A percentile compares a stretch with the other conserved stretches of the same genome.
These are phyloP conservation scores for Acropternis orthonyx DNA, from an alignment of 2,797 vertebrate genomes.

Conservation along the genomic window DNA sequence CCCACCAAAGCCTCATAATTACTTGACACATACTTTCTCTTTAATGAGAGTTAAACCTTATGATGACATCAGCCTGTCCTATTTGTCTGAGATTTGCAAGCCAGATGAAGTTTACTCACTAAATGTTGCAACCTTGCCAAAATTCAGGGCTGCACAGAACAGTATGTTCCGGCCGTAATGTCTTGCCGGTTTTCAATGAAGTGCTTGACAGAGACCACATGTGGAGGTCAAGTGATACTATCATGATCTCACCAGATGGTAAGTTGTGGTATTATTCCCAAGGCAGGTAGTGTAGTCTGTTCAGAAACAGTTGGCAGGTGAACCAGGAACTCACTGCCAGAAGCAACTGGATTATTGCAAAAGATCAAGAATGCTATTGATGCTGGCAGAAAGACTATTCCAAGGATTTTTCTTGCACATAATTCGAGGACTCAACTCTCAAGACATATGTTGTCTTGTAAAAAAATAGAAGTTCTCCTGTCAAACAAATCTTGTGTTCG, in stretches of 20 bases:
- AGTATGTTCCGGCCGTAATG: conserved; percentile 54
- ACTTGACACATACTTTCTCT: conserved; percentile 32
- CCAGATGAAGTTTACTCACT: conserved; percentile 49
- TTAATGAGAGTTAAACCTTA: conserved; percentile 19
- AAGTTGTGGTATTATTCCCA: conserved; percentile 36
- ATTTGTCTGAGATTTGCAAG: conserved; percentile 13
- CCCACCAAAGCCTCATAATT: conserved; percentile 39
- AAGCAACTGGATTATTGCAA: conserved; percentile 31
- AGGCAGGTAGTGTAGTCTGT: conserved; percentile 14
- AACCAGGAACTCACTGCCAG: background rate
- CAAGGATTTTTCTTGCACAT: background rate
- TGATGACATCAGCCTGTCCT: conserved; percentile 42
- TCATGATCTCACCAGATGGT: conserved; percentile 59
- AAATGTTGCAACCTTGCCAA: conserved; percentile 14
- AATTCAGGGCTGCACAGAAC: conserved; percentile 33
- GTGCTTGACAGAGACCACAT: conserved; percentile 57
- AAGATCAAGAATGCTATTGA: background rate
- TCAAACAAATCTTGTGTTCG: background rate
- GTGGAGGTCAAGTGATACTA: conserved; percentile 45
- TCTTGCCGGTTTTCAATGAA: conserved; percentile 60
- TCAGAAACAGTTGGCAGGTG: conserved; percentile 52
- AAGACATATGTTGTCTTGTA: background rate
- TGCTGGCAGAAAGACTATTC: background rate
- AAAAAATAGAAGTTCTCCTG: background rate
- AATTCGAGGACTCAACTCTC: background rate